phyloP scores from a whole-genome alignment of 2,888 invertebrate genomes.

The Odontocolon sp. region DNA sequence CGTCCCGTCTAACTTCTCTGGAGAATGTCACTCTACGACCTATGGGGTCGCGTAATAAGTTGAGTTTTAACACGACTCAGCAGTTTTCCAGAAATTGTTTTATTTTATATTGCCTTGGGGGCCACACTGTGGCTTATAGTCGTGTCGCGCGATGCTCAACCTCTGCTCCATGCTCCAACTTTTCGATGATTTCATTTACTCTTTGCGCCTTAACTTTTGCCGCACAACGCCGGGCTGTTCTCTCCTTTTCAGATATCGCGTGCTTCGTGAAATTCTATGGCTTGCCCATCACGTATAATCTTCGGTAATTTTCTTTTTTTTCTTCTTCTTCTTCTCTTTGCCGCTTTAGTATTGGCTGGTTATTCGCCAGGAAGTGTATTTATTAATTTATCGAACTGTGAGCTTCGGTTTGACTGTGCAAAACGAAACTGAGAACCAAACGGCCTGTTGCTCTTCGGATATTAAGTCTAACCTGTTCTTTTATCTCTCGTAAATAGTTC shows the following conservation, averaged over 20 bases:
- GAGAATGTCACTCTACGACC: neutral
- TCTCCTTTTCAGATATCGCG: constrained; percentile 53
- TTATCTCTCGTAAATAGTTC: neutral
- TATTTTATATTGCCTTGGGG: constrained; percentile 68
- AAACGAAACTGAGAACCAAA: neutral
- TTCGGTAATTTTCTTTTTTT: neutral
- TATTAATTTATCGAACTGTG: constrained; percentile 5
- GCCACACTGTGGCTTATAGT: constrained; percentile 45
- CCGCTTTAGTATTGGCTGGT: no score
- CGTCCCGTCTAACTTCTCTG: neutral
- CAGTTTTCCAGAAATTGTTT: constrained; percentile 71
- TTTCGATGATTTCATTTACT: constrained; percentile 72
- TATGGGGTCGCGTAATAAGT: constrained; percentile 66
- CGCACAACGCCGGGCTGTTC: constrained; percentile 60
- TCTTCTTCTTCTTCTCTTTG: neutral
- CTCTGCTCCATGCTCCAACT: constrained; percentile 59
- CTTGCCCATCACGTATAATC: constrained; percentile 3
- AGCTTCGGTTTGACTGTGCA: neutral
- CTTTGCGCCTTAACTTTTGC: constrained; percentile 64
- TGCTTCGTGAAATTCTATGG: constrained; percentile 4
- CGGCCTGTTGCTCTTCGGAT: constrained; percentile 22
- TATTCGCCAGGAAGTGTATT: neutral
- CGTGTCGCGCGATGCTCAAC: constrained; percentile 28
- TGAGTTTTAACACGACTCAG: constrained; percentile 69
- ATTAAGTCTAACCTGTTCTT: neutral